phyloP scores from a whole-genome alignment of 2,113 vertebrate genomes.

The Myrmecobius fasciatus region DNA sequence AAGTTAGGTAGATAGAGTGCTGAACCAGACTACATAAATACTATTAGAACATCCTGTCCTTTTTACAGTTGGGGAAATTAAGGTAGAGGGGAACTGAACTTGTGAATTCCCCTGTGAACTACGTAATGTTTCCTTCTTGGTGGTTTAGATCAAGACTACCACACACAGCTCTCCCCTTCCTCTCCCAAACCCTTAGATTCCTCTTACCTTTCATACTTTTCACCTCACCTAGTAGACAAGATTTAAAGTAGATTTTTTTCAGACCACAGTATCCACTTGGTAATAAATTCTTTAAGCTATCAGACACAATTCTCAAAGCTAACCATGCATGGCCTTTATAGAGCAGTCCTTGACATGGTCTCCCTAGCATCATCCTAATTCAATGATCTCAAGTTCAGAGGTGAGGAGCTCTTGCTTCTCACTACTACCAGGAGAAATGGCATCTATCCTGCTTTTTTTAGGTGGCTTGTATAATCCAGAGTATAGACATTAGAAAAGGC shows the following conservation, averaged over 20 bases:
- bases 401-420: background rate
- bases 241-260: background rate
- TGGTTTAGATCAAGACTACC: background rate
- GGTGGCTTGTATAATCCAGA: background rate
- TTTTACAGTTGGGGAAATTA: background rate
- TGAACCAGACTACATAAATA: background rate
- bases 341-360: background rate
- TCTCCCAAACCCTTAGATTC: background rate
- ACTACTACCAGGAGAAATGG: background rate
- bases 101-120: background rate
- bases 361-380: background rate
- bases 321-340: background rate
- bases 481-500: background rate
- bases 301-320: background rate
- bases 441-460: background rate
- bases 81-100: background rate
- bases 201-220: background rate
- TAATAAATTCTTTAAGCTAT: background rate
- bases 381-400: background rate
- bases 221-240: background rate
- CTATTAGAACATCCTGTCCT: background rate
- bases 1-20: background rate
- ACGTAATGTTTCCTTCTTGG: background rate
- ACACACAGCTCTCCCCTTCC: background rate
- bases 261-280: background rate